Evolutionary conservation across 2,113 vertebrate species (phyloP), one percentile per base, ranked within the genome.

Genomic region (Myanophis thanlyinensis): DNA sequence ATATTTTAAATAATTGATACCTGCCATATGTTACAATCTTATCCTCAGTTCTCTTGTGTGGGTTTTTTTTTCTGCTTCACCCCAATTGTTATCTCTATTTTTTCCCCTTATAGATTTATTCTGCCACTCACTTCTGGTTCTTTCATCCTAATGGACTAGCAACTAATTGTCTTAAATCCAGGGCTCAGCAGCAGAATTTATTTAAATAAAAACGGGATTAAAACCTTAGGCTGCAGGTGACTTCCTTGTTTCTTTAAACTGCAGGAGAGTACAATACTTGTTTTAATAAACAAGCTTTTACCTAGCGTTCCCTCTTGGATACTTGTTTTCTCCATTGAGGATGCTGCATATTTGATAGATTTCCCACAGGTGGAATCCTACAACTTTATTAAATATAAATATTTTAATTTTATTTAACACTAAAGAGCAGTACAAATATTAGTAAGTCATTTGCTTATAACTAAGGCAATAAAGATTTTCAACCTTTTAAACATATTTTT

Each of bases 1-100:
- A 89, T 85, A 59, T 89, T n/a, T 44, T 92, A 89, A 92, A 92
- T 89, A 92, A 92, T 92, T 92, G 88, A 92, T 89, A 89, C 23
- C 46, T 92, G 73, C 92, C 92, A 92, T 92, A 85, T 92, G 91
- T 85, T 89, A 89, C 52, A 85, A 92, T 51, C 88, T 89, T 59
- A 53, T 85, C 44, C 30, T 46, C 25, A 20, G 18, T 80, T 87
- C 59, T 89, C n/a, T 86, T 44, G 46, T 46, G 4, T 59, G 13
- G 49, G 52, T 59, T 59, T 53, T 35, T 51, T 59, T 59, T 85
- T 59, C n/a, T 56, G 40, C 80, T 86, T 90, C 67, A 62, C 3
- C 12, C 15, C 40, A 46, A 53, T 27, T 53, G 47, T 8, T 84
- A 51, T 22, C 11, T 30, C 47, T 62, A 15, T 25, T 85, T 89